Evolutionary conservation across 2,113 vertebrate genomes (phyloP), one percentile per base, ranked within the genome.

Genomic region (Ictalurus furcatus): DNA sequence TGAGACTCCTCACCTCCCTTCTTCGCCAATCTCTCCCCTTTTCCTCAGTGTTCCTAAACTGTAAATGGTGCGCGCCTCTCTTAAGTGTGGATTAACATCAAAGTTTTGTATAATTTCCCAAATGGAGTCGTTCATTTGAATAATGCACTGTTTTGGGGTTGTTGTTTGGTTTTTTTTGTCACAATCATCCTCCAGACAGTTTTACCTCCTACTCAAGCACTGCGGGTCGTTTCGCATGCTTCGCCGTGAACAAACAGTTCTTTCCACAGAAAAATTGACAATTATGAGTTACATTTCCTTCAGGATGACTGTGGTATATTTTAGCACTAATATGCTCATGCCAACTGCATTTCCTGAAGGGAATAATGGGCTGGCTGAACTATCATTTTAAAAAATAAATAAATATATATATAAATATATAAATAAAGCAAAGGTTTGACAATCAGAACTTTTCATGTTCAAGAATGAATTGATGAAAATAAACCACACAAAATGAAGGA

Each of bases 91-190:
- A n/a, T 56, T 54, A 56, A 56, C 28, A 30, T 56, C 7, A 56
- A 56, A 19, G 3, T 25, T 83, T 40, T 40, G 25, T 30, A 52
- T 11, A 3, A 69, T 54, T 52, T 85, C n/a, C 63, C 40, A 85
- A 85, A 85, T 30, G 81, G 40, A 34, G 14, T 83, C 40, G 11
- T 12, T 85, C 44, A 56, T 85, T 85, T 85, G 44, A 85, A 71
- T 85, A 85, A 85, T 56, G 28, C 54, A 67, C 48, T 40, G 12
- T 5, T 13, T 52, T 21, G 30, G 63, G 37, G 0, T 3, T 37
- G 7, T 8, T 74, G 21, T 74, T 74, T 40, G 8, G 0, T 7
- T 8, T 44, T 40, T 74, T 74, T 44, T 23, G 1, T 17, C 30
- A 16, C 28, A 61, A 61, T 40, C 81, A 25, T 61, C 34, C 19